Base-by-base conservation (phyloP, 2,113 vertebrate genomes). In the Zapus hudsonius region DNA sequence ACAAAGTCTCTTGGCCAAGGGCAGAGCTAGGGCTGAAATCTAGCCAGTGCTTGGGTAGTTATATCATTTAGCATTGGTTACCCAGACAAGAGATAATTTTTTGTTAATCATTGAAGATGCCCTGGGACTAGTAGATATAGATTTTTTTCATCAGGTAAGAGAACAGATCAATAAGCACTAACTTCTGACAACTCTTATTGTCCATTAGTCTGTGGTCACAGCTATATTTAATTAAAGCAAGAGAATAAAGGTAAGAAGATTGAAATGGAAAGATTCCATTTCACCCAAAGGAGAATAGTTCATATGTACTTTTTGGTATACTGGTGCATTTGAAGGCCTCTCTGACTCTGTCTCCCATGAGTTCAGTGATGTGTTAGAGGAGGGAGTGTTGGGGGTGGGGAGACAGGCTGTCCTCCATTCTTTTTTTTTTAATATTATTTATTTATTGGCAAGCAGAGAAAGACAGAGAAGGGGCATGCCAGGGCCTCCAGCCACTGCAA, bases 141-240 rank as follows among this genome's bases (percentile, higher is more conserved):
- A 61, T 73, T 88, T 87, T 36, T 33, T 88, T 52, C 52, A 52
- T 52, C 63, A 84, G 31, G 36, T 92, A 33, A 94, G 72, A 70
- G 23, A 78, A 76, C 64, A n/a, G 20, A 52, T 80, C 5, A 33
- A 7, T 92, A 94, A 74, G 25, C 22, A 27, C 17, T 80, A 63
- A 83, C 57, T n/a, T 67, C 55, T 82, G 31, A 36, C 25, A 57
- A 38, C 27, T 64, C 38, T 89, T 76, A n/a, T 36, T 22, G 7
- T 84, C 19, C 7, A 3, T 80, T 81, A 76, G 66, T 55, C 36
- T 64, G 9, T 78, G 36, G 40, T 63, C 47, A 84, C 6, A 40
- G 22, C 79, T 95, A 22, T 38, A 6, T 78, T 61, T 78, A 85
- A 82, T 69, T 83, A 88, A 52, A 92, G 66, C 23, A 86, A 90